Evolutionary conservation across 2,888 invertebrate genomes (phyloP), one percentile per base, ranked within the genome.

Genomic region (Agrotis segetum): DNA sequence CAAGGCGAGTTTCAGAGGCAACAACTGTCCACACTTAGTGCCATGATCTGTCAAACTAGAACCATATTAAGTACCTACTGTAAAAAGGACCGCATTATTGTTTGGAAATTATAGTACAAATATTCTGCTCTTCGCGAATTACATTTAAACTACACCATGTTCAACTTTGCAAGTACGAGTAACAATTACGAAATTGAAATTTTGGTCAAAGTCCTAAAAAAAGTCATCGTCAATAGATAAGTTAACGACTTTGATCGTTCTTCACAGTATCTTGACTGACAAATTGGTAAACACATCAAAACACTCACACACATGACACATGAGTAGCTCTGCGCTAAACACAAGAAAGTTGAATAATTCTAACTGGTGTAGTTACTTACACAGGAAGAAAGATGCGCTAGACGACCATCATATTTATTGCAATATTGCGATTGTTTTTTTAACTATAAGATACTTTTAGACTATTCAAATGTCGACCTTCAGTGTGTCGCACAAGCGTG

Each of bases 101-200:
- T 11, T 40, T 40, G 14, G 19, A 21, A 14, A 17, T 40, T 34
- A 11, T 6, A 40, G 7, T 21, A 21, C 11, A 29, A n/a, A 47
- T 14, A 40, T 24, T 72, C 46, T 64, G 75, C 56, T 49, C 19
- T 64, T 50, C 19, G 71, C 71, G 56, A 71, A 56, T 50, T 56
- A 40, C 14, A 16, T 56, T 46, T 46, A 44, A 16, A 50, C 13
- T 49, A 47, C 24, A 55, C 24, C 7, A 7, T 1, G 34, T 34
- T 34, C 34, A 34, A 34, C 34, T 34, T 34, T 7, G 7, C 7
- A 1, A 34, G 1, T 2, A 34, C 4, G 2, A 34, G 34, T 40
- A 14, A 34, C 11, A n/a, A 49, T 3, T 9, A 17, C 11, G 6
- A 11, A 56, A 29, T 29, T 55, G n/a, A 3, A 34, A 56, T 56